Evolutionary conservation across 2,797 vertebrate species (phyloP).

Genomic region (Ctenochaetus hawaiiensis): DNA sequence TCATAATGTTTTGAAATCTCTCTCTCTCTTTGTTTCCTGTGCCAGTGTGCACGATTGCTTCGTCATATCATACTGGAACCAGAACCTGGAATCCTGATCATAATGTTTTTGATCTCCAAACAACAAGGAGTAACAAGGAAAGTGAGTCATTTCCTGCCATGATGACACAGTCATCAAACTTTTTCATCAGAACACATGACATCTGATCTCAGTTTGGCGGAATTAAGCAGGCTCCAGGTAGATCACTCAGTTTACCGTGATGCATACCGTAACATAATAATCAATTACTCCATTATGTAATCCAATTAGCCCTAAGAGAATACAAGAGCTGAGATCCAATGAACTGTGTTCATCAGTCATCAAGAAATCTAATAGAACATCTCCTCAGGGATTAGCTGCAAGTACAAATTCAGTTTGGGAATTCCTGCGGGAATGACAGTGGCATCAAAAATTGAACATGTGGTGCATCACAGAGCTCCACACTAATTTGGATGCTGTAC

Average conservation of each 20-base stretch:
- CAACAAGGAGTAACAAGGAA: slow-evolving; percentile 39
- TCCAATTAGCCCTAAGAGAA: slow-evolving; percentile 78
- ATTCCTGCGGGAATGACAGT: slow-evolving; percentile 76
- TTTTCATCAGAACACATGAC: slow-evolving; percentile 66
- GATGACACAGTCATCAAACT: slow-evolving; percentile 53
- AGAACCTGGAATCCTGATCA: slow-evolving; percentile 24
- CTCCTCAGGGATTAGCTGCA: slow-evolving; percentile 73
- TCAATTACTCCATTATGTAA: slow-evolving; percentile 81
- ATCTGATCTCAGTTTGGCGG: slow-evolving; percentile 55
- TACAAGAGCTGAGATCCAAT: slow-evolving; percentile 78
- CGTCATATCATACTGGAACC: slow-evolving; percentile 35
- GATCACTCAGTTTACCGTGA: slow-evolving; percentile 72
- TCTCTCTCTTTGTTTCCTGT: slow-evolving; percentile 58
- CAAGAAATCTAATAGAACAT: slow-evolving; percentile 86
- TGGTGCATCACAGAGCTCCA: slow-evolving; percentile 66
- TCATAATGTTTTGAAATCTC: slow-evolving; percentile 76
- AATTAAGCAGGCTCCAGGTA: slow-evolving; percentile 68
- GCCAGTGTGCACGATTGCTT: slow-evolving; percentile 45
- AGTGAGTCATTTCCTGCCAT: slow-evolving; percentile 69
- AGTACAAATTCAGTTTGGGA: slow-evolving; percentile 80
- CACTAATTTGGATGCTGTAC: slow-evolving; percentile 58
- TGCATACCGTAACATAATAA: slow-evolving; percentile 83
- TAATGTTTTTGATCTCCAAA: slow-evolving; percentile 50
- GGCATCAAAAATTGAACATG: slow-evolving; percentile 76
- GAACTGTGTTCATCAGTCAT: slow-evolving; percentile 85